These are phyloP conservation scores for Sebastes umbrosus DNA, from an alignment of 2,797 vertebrate genomes.

Conservation along the genomic window DNA sequence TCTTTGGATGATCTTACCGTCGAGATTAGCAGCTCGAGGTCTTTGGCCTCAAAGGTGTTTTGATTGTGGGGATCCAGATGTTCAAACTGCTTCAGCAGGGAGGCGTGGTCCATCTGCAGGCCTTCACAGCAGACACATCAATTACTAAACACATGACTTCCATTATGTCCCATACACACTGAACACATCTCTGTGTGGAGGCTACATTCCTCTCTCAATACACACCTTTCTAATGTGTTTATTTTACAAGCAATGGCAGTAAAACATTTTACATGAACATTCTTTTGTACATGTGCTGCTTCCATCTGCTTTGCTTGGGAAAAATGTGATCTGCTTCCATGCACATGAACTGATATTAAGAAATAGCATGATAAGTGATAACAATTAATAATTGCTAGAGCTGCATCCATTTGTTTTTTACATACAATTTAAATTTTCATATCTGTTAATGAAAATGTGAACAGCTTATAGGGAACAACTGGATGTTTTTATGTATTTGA, in stretches of 20 bases:
- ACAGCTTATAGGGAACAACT: not conserved
- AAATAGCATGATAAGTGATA: not conserved
- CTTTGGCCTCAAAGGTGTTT: slow-evolving; percentile 92
- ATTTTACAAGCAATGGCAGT: not conserved
- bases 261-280: not conserved
- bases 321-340: not conserved
- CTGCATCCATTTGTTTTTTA: too few species aligned
- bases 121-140: slow-evolving; percentile 65
- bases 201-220: not conserved
- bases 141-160: not conserved
- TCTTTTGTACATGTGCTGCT: not conserved
- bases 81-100: slow-evolving; percentile 92
- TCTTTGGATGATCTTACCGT: slow-evolving; percentile 73
- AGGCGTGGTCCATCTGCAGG: slow-evolving; percentile 88
- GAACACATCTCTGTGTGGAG: not conserved
- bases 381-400: not conserved
- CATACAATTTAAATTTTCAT: not conserved
- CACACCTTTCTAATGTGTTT: not conserved
- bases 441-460: not conserved
- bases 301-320: not conserved
- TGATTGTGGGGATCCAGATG: slow-evolving; percentile 93
- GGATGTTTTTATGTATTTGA: not conserved
- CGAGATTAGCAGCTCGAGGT: slow-evolving; percentile 90
- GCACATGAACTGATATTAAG: not conserved
- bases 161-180: not conserved